A percentile compares a stretch with the other conserved stretches of the same genome.
Conservation (phyloP, 2,797 vertebrate genomes). For the Echeneis naucrates region DNA sequence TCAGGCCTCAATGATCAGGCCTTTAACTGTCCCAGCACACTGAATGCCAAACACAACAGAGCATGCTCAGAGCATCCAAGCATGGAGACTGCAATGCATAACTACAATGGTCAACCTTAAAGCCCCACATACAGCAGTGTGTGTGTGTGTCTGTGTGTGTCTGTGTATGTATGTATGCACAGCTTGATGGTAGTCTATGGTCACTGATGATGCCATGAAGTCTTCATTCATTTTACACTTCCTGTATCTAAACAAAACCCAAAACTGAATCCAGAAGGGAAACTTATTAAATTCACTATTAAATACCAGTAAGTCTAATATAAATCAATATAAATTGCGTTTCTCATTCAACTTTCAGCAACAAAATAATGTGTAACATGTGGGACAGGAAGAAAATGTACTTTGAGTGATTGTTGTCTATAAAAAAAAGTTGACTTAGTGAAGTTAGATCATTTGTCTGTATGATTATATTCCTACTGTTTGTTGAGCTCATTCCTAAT, state of each 20-base stretch:
- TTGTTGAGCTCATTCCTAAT: too few relatives aligned
- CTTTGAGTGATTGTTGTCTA: too few relatives aligned
- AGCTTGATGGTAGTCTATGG: conserved; percentile 33
- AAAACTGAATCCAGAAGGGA: background rate
- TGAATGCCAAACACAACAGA: conserved; percentile 83
- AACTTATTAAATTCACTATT: conserved; percentile 2
- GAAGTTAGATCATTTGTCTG: too few relatives aligned
- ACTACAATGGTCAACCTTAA: conserved; percentile 60
- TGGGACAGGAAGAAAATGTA: background rate
- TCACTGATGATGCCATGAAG: conserved; percentile 22
- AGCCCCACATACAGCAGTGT: conserved; percentile 61
- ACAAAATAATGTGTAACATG: background rate
- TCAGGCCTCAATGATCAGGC: conserved; percentile 80
- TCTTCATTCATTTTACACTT: too few relatives aligned
- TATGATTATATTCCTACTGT: too few relatives aligned
- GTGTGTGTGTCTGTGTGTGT: conserved; percentile 8
- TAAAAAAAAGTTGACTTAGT: too few relatives aligned
- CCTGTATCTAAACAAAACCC: background rate
- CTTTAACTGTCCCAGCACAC: conserved; percentile 77
- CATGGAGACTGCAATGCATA: conserved; percentile 63
- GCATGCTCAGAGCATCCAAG: conserved; percentile 78
- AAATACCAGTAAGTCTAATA: background rate
- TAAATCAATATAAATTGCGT: background rate
- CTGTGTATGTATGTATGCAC: conserved; percentile 17
- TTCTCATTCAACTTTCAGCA: background rate